Evolutionary conservation across 2,113 vertebrate genomes (phyloP).

Genomic region (Rutilus rutilus): DNA sequence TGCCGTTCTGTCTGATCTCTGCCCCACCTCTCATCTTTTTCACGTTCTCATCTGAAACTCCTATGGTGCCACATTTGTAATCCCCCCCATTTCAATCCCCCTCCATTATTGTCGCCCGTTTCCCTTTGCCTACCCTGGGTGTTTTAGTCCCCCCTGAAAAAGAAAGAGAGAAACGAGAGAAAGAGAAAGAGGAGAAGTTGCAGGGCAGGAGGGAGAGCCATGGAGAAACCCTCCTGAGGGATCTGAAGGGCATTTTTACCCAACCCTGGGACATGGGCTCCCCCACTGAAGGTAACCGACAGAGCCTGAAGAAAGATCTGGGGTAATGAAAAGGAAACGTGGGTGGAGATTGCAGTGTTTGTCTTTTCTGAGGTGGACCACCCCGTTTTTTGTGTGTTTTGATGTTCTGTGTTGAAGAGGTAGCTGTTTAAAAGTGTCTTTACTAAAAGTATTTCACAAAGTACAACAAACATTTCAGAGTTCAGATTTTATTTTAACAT

Average conservation of each 20-base stretch:
- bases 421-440: background rate
- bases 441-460: background rate
- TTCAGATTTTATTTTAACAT: too few relatives aligned
- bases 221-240: conserved; percentile 78
- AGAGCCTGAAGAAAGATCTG: conserved; percentile 12
- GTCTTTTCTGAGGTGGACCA: background rate
- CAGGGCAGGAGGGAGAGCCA: conserved; percentile 75
- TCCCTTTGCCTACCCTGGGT: conserved; percentile 4
- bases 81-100: background rate
- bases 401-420: conserved; percentile 24
- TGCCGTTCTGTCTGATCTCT: background rate
- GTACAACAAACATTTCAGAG: background rate
- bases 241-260: conserved; percentile 82
- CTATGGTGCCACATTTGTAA: conserved; percentile 43
- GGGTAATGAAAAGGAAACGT: background rate
- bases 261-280: conserved; percentile 79
- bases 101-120: background rate
- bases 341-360: conserved; percentile 29
- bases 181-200: conserved; percentile 70
- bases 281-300: conserved; percentile 76
- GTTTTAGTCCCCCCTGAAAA: conserved; percentile 65
- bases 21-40: background rate
- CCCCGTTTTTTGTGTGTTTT: background rate
- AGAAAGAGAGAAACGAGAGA: conserved; percentile 68
- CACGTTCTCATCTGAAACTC: background rate